phyloP scores from a whole-genome alignment of 2,797 vertebrate genomes.

The Poecile montanus region DNA sequence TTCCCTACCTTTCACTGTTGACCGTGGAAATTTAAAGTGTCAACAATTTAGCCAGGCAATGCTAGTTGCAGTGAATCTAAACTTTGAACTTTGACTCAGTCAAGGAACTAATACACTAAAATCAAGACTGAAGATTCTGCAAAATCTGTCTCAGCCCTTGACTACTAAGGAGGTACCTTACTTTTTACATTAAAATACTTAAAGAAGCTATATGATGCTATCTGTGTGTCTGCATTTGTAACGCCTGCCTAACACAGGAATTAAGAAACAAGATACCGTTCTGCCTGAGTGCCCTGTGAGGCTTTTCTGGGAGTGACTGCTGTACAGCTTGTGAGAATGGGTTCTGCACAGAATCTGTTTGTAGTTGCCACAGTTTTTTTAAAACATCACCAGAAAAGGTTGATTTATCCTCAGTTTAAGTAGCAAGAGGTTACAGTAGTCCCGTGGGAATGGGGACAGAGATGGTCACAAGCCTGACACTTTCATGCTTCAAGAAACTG shows the following conservation, averaged over 20 bases:
- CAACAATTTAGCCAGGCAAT: neutral
- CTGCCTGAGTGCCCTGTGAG: neutral
- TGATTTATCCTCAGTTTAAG: neutral
- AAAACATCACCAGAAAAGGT: neutral
- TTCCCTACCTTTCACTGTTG: neutral
- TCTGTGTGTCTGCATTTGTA: neutral
- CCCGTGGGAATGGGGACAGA: neutral
- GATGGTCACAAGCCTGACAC: neutral
- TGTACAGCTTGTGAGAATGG: neutral
- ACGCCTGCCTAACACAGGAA: neutral
- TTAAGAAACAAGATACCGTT: neutral
- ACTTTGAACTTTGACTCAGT: neutral
- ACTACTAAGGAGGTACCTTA: neutral
- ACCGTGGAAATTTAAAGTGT: neutral
- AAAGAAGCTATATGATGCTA: neutral
- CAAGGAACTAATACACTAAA: neutral
- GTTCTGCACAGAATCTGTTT: neutral
- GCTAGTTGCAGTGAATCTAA: neutral
- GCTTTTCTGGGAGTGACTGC: neutral
- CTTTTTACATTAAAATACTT: neutral
- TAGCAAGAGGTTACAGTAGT: neutral
- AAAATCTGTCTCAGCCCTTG: neutral
- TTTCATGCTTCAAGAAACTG: neutral
- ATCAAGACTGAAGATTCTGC: neutral
- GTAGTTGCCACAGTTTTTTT: neutral